Evolutionary conservation across 2,113 vertebrate genomes (phyloP).

Genomic region (Chelonoidis abingdonii): DNA sequence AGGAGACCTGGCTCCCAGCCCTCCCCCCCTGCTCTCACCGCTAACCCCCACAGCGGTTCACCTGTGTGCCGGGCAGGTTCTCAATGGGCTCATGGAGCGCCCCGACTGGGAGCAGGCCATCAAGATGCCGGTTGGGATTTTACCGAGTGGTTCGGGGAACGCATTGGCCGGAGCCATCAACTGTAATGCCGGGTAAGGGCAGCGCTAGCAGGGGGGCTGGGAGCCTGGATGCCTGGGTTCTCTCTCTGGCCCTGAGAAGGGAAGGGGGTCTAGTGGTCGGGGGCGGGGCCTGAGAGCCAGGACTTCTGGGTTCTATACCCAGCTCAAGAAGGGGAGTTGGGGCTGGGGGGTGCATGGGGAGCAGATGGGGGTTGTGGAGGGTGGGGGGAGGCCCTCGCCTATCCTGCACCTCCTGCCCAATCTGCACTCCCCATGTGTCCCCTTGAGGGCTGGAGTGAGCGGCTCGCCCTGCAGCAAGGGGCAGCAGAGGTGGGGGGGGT

Average conservation of each 20-base stretch:
- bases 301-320: not conserved
- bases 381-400: too few species aligned
- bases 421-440: not conserved
- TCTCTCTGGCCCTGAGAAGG: not conserved
- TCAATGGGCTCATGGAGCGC: slow-evolving; percentile 90
- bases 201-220: not conserved
- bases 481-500: fast-evolving
- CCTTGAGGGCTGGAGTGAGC: not conserved
- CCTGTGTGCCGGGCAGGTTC: slow-evolving; percentile 76
- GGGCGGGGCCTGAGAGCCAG: not conserved
- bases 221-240: not conserved
- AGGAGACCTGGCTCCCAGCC: not conserved
- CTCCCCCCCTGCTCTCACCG: too few species aligned
- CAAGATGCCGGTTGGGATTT: slow-evolving; percentile 88
- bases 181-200: slow-evolving; percentile 86
- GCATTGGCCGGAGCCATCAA: slow-evolving; percentile 91
- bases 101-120: slow-evolving; percentile 93
- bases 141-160: slow-evolving; percentile 93
- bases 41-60: not conserved
- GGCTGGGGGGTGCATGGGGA: not conserved
- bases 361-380: not conserved
- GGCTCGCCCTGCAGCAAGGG: not conserved
- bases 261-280: too few species aligned
- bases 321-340: not conserved
- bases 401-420: fast-evolving